A percentile compares a stretch with the other conserved stretches of the same genome.
These are phyloP conservation scores for Erynnis tages DNA, from an alignment of 2,888 invertebrate species.

Conservation along the genomic window DNA sequence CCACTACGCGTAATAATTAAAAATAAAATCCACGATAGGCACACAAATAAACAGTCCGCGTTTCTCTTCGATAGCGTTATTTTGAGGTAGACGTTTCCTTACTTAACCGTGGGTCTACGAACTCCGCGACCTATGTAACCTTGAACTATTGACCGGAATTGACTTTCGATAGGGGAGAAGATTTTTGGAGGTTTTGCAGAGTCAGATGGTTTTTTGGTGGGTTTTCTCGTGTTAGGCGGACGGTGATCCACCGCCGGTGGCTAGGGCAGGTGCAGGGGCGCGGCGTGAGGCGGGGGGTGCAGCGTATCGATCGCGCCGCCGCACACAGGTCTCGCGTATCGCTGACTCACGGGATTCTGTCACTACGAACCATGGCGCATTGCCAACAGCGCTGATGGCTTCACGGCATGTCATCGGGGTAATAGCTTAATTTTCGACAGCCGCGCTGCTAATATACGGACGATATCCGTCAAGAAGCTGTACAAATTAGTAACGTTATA, in stretches of 20 bases:
- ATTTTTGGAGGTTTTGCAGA: slow-evolving; percentile 41
- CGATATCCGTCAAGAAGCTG: background rate
- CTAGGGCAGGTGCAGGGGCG: slow-evolving; percentile 50
- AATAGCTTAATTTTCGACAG: slow-evolving; percentile 54
- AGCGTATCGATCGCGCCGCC: slow-evolving; percentile 76
- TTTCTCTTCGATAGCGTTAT: slow-evolving; percentile 43
- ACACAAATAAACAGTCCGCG: slow-evolving; percentile 47
- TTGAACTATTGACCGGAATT: slow-evolving; percentile 55
- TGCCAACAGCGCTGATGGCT: slow-evolving; percentile 65
- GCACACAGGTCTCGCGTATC: slow-evolving; percentile 64
- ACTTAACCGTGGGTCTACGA: slow-evolving; percentile 41
- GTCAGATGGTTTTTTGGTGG: slow-evolving; percentile 42
- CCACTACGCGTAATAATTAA: slow-evolving; percentile 68
- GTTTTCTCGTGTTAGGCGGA: slow-evolving; percentile 43
- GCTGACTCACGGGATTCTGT: slow-evolving; percentile 64
- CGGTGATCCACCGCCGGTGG: slow-evolving; percentile 49
- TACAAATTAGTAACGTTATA: background rate
- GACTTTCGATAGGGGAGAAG: slow-evolving; percentile 41
- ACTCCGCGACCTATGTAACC: slow-evolving; percentile 50
- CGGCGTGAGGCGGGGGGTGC: slow-evolving; percentile 52
- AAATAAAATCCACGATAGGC: slow-evolving; percentile 57
- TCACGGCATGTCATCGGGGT: slow-evolving; percentile 54
- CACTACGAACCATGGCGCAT: slow-evolving; percentile 54
- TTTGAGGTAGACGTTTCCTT: slow-evolving; percentile 49
- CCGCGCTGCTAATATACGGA: slow-evolving; percentile 15